Conservation (phyloP, 2,113 vertebrate species). For the Bombycilla garrulus region DNA sequence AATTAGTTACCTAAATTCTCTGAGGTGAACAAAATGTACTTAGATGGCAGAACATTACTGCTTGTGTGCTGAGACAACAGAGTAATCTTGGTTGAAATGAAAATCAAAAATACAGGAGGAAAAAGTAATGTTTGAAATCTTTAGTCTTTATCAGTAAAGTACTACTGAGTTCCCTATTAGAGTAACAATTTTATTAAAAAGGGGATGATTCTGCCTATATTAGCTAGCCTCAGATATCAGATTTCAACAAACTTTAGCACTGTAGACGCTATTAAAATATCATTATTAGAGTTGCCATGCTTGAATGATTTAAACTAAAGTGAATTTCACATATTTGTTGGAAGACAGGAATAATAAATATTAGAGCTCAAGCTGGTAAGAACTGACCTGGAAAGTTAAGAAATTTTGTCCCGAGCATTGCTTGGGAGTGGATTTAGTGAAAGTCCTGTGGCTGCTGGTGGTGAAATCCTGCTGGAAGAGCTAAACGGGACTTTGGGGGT, state of each 20-base stretch:
- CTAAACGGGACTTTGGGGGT: background rate
- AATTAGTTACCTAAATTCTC: constrained; percentile 79
- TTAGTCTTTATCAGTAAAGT: constrained; percentile 77
- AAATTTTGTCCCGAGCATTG: background rate
- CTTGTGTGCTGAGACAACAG: constrained; percentile 68
- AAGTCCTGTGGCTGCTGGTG: background rate
- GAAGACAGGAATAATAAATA: constrained; percentile 73
- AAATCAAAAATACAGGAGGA: constrained; percentile 75
- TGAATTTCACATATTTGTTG: constrained; percentile 69
- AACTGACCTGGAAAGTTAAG: constrained; percentile 7
- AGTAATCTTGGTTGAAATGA: constrained; percentile 70
- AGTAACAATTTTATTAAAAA: constrained; percentile 78
- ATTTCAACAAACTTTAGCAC: constrained; percentile 77
- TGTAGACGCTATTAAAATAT: constrained; percentile 79
- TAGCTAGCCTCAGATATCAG: constrained; percentile 75
- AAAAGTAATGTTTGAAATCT: constrained; percentile 74
- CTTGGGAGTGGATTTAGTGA: background rate
- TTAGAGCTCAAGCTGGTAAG: constrained; percentile 47
- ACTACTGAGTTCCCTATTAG: constrained; percentile 75
- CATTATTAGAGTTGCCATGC: constrained; percentile 80
- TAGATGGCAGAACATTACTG: constrained; percentile 63
- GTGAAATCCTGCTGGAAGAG: background rate
- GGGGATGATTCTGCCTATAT: constrained; percentile 74
- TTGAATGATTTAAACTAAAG: constrained; percentile 71
- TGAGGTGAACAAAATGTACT: constrained; percentile 72